Base-by-base conservation (phyloP, 2,888 invertebrate species). In the Papilio demoleus region DNA sequence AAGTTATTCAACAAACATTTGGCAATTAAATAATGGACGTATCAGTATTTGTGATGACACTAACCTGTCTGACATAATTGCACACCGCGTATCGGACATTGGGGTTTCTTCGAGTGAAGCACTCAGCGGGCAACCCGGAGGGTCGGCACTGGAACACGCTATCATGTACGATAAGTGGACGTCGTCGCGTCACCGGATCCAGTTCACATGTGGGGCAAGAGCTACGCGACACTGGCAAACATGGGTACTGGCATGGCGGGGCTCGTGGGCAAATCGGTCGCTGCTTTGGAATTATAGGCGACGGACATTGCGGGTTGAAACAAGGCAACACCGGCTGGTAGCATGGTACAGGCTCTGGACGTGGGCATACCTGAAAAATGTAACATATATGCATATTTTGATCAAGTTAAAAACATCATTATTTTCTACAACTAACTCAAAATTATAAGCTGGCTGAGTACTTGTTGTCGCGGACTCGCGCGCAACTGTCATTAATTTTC, bases 161-260 rank as follows among this genome's bases (percentile, higher is more conserved):
- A 59, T 94, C 93, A 81, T 94, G 93, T 72, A 93, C 93, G 72
- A 94, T 93, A 45, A 94, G 83, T 3, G 94, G 94, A 72, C 94
- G 87, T 72, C 94, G 91, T 14, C 93, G 88, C 0, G 94, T 94
- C 63, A 94, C 93, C 2, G 94, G 94, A 70, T 94, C 94, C n/a
- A 86, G 56, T 71, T 87, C 75, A 74, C 90, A 87, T 64, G 82
- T 70, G 1, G 88, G 85, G 58, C 93, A 93, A 71, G 85, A 86
- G 50, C 93, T 93, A 67, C 93, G 88, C 68, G 82, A 76, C 1
- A 94, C 72, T 0, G 93, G 93, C 9, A 94, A 78, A 71, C 93
- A 93, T 1, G 94, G 94, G 56, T 88, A 93, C 0, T 83, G 84
- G 4, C 81, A 77, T 8, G 88, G 93, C 0, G 91, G 90, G 1